Base-by-base conservation (phyloP, 2,797 vertebrate species). In the Octomys mimax region DNA sequence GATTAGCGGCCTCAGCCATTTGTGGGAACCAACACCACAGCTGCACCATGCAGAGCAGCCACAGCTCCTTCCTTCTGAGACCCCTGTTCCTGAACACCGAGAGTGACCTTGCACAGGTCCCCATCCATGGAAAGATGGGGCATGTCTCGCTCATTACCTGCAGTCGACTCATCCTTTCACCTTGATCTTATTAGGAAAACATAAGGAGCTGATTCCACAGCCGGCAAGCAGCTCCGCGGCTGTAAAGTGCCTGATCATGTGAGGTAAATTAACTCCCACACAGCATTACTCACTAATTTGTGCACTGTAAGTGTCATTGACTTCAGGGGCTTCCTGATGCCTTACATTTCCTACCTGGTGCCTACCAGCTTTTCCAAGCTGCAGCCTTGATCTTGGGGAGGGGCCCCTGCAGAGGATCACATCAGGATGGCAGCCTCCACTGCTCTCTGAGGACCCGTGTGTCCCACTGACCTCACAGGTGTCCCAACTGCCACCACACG, bases 131-230 rank as follows among this genome's bases (percentile, higher is more conserved):
- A 59, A 39, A 33, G 16, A 16, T 16, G 66, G 22, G 70, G 49
- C 36, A 5, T 13, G 22, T 3, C 68, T 39, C 42, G 2, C 39
- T 13, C 5, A 33, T 66, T 46, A n/a, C 61, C 80, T 26, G 42
- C 42, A 52, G 31, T 36, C 21, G 18, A 2, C 26, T 8, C 36
- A 11, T 61, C 54, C 75, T 82, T 81, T 92, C 92, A 66, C 94
- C 87, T 91, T 89, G 94, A 92, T 89, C 89, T 86, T 39, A 89
- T 91, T 93, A 94, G 89, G 70, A 87, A 93, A 97, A 78, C 94
- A 86, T 81, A 95, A 92, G 92, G 95, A 86, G 75, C n/a, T 85
- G 87, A 92, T 94, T 66, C 85, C 14, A 52, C n/a, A 52, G 84
- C 26, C 5, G 18, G 46, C 14, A 6, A 62, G 79, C 2, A 8